Conservation (phyloP, 2,888 invertebrate genomes). For the Amaurobius ferox region DNA sequence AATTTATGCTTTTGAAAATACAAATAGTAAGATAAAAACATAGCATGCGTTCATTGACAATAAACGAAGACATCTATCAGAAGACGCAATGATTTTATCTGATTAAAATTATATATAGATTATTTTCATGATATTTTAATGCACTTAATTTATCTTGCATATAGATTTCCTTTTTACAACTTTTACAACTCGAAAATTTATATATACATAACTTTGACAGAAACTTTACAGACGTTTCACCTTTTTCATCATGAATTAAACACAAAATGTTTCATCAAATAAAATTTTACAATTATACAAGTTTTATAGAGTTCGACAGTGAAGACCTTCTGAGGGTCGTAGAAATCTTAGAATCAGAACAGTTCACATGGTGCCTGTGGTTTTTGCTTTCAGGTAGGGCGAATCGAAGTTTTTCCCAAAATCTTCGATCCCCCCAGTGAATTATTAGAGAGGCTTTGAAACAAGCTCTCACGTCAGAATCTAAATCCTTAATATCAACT, state of each 20-base stretch:
- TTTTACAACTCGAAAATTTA: slow-evolving; percentile 30
- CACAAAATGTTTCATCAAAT: slow-evolving; percentile 2
- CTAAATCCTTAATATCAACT: slow-evolving; percentile 88
- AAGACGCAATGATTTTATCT: no score
- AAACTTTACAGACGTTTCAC: no score
- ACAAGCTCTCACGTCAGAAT: slow-evolving; percentile 90
- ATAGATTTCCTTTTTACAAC: no score
- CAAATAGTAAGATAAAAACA: not conserved
- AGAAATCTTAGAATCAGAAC: slow-evolving; percentile 56
- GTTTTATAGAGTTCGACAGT: slow-evolving; percentile 66
- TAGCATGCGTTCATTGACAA: no score
- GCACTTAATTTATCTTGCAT: slow-evolving; percentile 7
- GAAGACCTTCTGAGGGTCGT: slow-evolving; percentile 58
- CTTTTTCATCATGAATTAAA: slow-evolving; percentile 5
- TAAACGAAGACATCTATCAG: no score
- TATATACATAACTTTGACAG: slow-evolving; percentile 41
- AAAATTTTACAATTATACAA: slow-evolving; percentile 64
- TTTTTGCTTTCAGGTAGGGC: slow-evolving; percentile 83
- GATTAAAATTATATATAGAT: not conserved
- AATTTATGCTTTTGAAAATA: not conserved
- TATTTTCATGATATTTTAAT: not conserved
- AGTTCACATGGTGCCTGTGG: slow-evolving; percentile 56
- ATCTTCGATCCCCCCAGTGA: slow-evolving; percentile 91
- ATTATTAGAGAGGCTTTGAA: slow-evolving; percentile 90
- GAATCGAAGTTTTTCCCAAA: slow-evolving; percentile 94